Conservation (phyloP, 2,888 invertebrate species). For the Tortricodes alternella region DNA sequence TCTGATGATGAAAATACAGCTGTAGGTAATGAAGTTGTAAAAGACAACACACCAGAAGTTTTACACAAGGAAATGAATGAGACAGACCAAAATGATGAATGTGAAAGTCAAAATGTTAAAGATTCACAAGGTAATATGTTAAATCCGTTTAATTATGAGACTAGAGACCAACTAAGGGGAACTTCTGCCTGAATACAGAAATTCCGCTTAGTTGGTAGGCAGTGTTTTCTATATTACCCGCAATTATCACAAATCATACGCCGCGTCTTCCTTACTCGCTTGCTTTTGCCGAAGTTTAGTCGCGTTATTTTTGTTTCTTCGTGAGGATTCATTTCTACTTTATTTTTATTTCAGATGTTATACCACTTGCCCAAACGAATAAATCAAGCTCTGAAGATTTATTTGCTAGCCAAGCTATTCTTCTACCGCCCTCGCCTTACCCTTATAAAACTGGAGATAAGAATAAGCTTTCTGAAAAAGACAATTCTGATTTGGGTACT, state of each 20-base stretch:
- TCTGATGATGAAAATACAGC: conserved; percentile 65
- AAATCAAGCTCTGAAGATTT: conserved; percentile 60
- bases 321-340: neutral
- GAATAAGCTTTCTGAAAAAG: conserved; percentile 5
- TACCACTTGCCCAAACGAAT: conserved; percentile 62
- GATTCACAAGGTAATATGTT: conserved; percentile 59
- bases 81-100: conserved; percentile 25
- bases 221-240: no score
- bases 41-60: conserved; percentile 1
- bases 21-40: neutral
- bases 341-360: conserved; percentile 53
- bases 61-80: neutral
- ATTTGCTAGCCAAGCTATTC: conserved; percentile 59
- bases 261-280: neutral
- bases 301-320: conserved; percentile 1
- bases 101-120: conserved; percentile 37
- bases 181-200: no score
- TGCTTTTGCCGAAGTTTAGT: no score
- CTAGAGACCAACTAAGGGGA: no score
- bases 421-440: conserved; percentile 18
- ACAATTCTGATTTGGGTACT: conserved; percentile 45
- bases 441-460: neutral
- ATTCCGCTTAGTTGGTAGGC: no score
- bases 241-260: no score
- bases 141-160: neutral